Conservation (phyloP, 1,140 invertebrate genomes). For the Drosophila orena region DNA sequence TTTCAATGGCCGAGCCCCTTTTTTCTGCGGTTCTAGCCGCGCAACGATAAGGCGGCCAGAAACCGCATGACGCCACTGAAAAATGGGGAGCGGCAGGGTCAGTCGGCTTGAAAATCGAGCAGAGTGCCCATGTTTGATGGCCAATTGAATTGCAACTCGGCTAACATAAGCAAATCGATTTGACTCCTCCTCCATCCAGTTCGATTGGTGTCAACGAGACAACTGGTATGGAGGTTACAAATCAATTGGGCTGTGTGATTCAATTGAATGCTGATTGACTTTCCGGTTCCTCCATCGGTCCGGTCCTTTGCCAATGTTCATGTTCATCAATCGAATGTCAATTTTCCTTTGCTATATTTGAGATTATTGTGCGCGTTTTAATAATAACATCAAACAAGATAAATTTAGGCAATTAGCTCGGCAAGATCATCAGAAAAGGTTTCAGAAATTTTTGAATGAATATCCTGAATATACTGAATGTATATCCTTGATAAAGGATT, state of each 20-base stretch:
- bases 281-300: constrained; percentile 19
- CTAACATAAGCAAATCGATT: constrained; percentile 62
- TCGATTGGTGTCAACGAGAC: constrained; percentile 68
- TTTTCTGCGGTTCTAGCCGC: constrained; percentile 14
- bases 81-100: constrained; percentile 41
- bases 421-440: no score
- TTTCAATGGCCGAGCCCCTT: constrained; percentile 56
- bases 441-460: no score
- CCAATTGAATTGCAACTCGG: constrained; percentile 48
- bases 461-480: no score
- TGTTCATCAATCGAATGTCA: background rate
- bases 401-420: no score
- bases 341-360: no score
- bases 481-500: no score
- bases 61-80: constrained; percentile 39
- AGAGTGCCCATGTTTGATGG: constrained; percentile 6
- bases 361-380: no score
- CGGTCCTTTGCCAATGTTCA: background rate
- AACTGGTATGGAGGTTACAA: constrained; percentile 75
- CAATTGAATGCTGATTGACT: constrained; percentile 18
- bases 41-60: constrained; percentile 21
- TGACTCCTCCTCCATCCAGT: constrained; percentile 31
- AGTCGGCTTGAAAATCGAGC: constrained; percentile 7
- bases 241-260: constrained; percentile 58
- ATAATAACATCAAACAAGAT: no score